Evolutionary conservation across 2,888 invertebrate genomes (phyloP).

Genomic region (Drosophila stalkeri): DNA sequence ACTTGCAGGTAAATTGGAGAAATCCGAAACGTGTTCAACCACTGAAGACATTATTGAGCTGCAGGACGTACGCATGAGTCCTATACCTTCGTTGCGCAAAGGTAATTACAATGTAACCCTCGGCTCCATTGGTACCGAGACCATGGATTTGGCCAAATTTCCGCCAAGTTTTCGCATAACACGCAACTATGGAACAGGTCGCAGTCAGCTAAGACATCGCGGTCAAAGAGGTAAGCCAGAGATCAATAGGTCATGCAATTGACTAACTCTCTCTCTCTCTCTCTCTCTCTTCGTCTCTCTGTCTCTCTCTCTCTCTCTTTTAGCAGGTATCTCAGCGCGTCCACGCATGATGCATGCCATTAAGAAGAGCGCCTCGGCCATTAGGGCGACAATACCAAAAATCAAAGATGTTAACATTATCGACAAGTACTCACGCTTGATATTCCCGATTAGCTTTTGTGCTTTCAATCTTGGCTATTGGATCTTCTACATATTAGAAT

Average conservation of each 20-base stretch:
- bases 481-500: slow-evolving; percentile 95
- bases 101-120: slow-evolving; percentile 88
- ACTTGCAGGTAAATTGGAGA: slow-evolving; percentile 78
- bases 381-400: slow-evolving; percentile 96
- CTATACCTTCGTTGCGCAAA: slow-evolving; percentile 91
- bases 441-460: slow-evolving; percentile 98
- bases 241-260: too few relatives aligned
- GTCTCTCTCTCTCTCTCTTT: neutral
- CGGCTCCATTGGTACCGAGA: slow-evolving; percentile 87
- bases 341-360: slow-evolving; percentile 92
- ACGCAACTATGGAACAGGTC: slow-evolving; percentile 87
- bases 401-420: slow-evolving; percentile 99
- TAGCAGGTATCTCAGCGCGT: slow-evolving; percentile 69
- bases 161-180: slow-evolving; percentile 92
- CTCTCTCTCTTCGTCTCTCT: neutral
- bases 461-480: slow-evolving; percentile 98
- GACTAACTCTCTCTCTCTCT: neutral
- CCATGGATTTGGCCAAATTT: slow-evolving; percentile 88
- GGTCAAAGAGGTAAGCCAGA: slow-evolving; percentile 85
- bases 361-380: slow-evolving; percentile 92
- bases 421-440: slow-evolving; percentile 97
- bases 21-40: slow-evolving; percentile 85
- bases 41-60: slow-evolving; percentile 94
- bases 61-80: slow-evolving; percentile 94
- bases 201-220: slow-evolving; percentile 87